Base-by-base conservation (phyloP, 1,140 invertebrate genomes). In the Oreohelix idahoensis region DNA sequence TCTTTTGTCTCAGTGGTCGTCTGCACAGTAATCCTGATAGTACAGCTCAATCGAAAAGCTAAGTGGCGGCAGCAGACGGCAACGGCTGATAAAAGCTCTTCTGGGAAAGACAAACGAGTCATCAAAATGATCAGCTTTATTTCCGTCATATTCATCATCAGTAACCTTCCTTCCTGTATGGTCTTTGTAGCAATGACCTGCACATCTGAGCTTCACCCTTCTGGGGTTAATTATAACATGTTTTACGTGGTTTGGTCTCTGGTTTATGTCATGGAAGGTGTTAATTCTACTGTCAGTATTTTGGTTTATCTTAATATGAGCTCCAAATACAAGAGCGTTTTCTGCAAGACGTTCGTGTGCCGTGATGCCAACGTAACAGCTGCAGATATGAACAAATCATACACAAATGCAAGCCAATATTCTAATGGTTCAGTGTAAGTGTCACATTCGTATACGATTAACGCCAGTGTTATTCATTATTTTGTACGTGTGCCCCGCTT, bases 121-220 rank as follows among this genome's bases (percentile, higher is more conserved):
- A 66, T 63, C 23, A 79, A 69, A 66, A 79, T 79, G 77, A 66
- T 79, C 4, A 69, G 51, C 38, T 69, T 79, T n/a, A 66, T 79
- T 35, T 66, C 77, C 11, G 36, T 35, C 5, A 35, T 66, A 36
- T 79, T 79, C 35, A 79, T 79, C 53, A 15, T 79, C 35, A 66
- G 77, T 32, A 58, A 79, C 29, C 58, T 79, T 13, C 77, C 77
- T 38, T 63, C 53, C 5, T 58, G 53, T n/a, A 29, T 79, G 1
- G 35, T 79, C 2, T 79, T 79, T 26, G 32, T 69, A 0, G 51
- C 53, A 8, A 79, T 79, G 77, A 1, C 77, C 29, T 17, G 49
- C 5, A 39, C 29, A 1, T 29, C 38, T 29, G 35, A 79, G 11
- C 36, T 79, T 11, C 51, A 69, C 20, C 77, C 63, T 2, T 63